These are phyloP conservation scores for Phoebastria nigripes DNA, from an alignment of 2,797 vertebrate species.

Conservation along the genomic window DNA sequence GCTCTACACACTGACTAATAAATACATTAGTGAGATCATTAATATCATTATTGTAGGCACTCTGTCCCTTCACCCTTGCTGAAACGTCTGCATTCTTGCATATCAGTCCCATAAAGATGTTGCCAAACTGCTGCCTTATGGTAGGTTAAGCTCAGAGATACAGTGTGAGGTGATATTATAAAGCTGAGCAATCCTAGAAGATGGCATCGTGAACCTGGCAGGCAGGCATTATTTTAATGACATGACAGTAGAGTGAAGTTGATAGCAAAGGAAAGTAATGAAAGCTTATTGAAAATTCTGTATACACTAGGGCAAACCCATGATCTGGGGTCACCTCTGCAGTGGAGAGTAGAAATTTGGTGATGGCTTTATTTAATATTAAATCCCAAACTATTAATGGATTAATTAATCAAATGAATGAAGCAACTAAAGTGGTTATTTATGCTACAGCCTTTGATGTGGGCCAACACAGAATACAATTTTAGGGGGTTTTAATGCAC, in stretches of 20 bases:
- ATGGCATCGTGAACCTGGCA: neutral
- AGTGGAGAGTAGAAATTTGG: neutral
- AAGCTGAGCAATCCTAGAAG: neutral
- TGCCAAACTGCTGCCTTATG: neutral
- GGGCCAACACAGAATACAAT: neutral
- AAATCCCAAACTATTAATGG: neutral
- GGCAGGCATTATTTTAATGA: neutral
- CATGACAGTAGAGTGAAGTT: neutral
- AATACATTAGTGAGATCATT: neutral
- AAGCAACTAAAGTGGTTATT: neutral
- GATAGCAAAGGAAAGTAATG: neutral
- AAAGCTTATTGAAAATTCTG: neutral
- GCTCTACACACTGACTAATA: neutral
- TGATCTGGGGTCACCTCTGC: neutral
- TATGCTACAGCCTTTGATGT: neutral
- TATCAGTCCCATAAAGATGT: neutral
- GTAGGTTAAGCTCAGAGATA: neutral
- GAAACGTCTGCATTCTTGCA: neutral
- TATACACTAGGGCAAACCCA: neutral
- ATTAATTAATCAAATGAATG: neutral
- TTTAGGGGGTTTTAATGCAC: neutral
- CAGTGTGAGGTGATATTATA: neutral
- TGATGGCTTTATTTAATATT: neutral
- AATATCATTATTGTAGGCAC: neutral
- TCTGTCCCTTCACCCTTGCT: neutral